These are phyloP conservation scores for Enteromius unitaeniatus DNA, from an alignment of 2,797 vertebrate species.

Conservation along the genomic window DNA sequence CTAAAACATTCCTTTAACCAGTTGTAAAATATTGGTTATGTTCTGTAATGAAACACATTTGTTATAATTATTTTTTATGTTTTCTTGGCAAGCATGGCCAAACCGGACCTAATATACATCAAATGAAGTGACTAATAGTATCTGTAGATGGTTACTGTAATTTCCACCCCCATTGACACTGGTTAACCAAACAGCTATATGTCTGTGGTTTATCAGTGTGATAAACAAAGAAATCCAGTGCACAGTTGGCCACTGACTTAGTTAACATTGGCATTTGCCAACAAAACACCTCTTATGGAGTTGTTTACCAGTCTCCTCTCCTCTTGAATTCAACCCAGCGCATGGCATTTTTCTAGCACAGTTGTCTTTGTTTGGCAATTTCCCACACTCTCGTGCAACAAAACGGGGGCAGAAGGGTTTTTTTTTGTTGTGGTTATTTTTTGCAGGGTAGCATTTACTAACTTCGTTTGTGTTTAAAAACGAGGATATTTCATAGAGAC, in stretches of 20 bases:
- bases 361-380: slow-evolving; percentile 8
- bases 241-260: not conserved
- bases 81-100: not conserved
- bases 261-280: not conserved
- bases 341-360: not conserved
- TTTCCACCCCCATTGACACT: not conserved
- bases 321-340: not conserved
- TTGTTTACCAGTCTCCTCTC: slow-evolving; percentile 13
- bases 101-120: not conserved
- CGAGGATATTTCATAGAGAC: not conserved
- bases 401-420: not conserved
- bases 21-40: not conserved
- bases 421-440: not conserved
- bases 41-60: not conserved
- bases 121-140: not conserved
- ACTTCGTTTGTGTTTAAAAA: not conserved
- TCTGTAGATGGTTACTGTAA: not conserved
- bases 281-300: slow-evolving; percentile 12
- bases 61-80: not conserved
- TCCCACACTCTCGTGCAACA: not conserved
- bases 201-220: not conserved
- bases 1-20: not conserved
- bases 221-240: not conserved
- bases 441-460: not conserved
- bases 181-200: not conserved